Conservation (phyloP, 2,113 vertebrate species). For the Garra rufa region DNA sequence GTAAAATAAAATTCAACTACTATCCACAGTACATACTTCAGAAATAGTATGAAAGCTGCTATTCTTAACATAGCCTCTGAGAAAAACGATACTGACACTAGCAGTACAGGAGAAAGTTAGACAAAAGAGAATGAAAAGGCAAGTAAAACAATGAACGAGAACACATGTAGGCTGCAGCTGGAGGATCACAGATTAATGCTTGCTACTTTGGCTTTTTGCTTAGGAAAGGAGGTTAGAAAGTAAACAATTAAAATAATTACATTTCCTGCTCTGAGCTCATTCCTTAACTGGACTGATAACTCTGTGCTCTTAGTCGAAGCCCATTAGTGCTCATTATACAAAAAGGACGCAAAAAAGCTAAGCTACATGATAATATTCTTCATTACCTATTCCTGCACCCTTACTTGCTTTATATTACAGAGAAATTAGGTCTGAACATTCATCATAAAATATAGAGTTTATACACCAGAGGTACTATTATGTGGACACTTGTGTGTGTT, state of each 20-base stretch:
- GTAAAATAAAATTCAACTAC: background rate
- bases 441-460: slow-evolving; percentile 12
- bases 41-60: slow-evolving; percentile 11
- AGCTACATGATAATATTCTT: slow-evolving; percentile 52
- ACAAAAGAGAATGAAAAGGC: background rate
- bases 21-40: background rate
- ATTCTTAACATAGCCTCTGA: background rate
- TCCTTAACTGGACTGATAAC: slow-evolving; percentile 60
- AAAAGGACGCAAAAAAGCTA: slow-evolving; percentile 44
- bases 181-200: slow-evolving; percentile 58
- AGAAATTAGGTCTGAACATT: slow-evolving; percentile 8
- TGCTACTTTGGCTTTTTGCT: slow-evolving; percentile 59
- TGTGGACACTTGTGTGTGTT: background rate
- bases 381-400: slow-evolving; percentile 56
- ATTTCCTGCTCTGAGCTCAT: slow-evolving; percentile 63
- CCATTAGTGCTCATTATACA: slow-evolving; percentile 62
- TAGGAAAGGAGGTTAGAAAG: slow-evolving; percentile 58
- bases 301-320: slow-evolving; percentile 55
- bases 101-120: slow-evolving; percentile 11
- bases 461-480: background rate
- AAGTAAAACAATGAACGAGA: background rate
- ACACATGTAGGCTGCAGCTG: slow-evolving; percentile 16
- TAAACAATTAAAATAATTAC: slow-evolving; percentile 73
- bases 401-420: slow-evolving; percentile 32
- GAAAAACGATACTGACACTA: background rate